Base-by-base conservation (phyloP, 2,113 vertebrate genomes). In the Casuarius casuarius region DNA sequence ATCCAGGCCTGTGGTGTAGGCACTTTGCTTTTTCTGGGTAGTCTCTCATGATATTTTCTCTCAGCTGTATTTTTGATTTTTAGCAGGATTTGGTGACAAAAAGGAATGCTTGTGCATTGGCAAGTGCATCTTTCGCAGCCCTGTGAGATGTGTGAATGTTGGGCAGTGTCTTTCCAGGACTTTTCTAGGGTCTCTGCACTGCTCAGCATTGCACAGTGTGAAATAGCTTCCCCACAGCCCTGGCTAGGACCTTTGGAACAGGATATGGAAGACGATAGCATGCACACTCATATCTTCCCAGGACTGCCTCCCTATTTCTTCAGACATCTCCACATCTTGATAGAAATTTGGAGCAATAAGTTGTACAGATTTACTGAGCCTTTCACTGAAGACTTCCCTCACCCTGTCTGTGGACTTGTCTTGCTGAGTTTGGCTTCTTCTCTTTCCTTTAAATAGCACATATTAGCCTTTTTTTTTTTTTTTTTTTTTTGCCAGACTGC, bases 391-490 rank as follows among this genome's bases (percentile, higher is more conserved):
- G 68, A 23, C n/a, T 84, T 91, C 44, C 5, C 71, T 85, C 25
- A 48, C 10, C 10, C 46, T 3, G 56, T 33, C 51, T 78, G 40
- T 54, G 59, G 67, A 68, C 46, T 89, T 7, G 1, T 73, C 46
- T 48, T 51, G 38, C 73, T 33, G 73, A 87, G 15, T 75, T 74
- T 92, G 40, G 17, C 51, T 74, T 77, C 38, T 90, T 84, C 40
- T 8, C 23, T 89, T 74, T 62, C 46, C 78, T 90, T 90, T 91
- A 89, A 94, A 91, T 77, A 95, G 78, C 48, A 21, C 52, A 22
- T 8, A 46, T 9, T 56, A 67, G 10, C 54, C 75, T 61, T 91
- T 63, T 95, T 58, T 52, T 52, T 52, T 63, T 95, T 58, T 52
- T 52, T 52, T 61, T 91, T 63, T 95, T 58, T 52, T 52, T 52